Evolutionary conservation across 2,113 vertebrate species (phyloP).

Genomic region (Neomonachus schauinslandi): DNA sequence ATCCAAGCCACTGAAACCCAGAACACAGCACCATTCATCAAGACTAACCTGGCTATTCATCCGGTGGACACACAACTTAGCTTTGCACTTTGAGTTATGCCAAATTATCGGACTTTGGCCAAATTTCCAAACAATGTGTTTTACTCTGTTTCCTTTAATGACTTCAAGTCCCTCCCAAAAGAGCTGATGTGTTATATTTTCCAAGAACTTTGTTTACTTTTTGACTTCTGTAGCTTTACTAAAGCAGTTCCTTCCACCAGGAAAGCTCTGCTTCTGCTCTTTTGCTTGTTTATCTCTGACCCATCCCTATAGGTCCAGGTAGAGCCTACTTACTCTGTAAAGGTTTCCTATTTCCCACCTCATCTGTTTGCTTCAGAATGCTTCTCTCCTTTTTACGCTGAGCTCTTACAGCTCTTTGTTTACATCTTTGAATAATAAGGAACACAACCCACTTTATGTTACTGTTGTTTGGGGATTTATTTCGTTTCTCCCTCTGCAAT

Average conservation of each 20-base stretch:
- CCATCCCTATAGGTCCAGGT: background rate
- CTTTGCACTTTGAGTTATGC: background rate
- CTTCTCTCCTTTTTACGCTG: background rate
- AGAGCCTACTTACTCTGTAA: background rate
- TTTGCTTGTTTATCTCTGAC: background rate
- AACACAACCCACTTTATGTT: background rate
- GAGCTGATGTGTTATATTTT: background rate
- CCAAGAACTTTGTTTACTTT: background rate
- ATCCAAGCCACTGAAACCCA: background rate
- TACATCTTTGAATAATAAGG: background rate
- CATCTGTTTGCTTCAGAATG: background rate
- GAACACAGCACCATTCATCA: background rate
- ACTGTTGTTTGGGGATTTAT: background rate
- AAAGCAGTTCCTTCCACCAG: background rate
- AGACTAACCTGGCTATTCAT: background rate
- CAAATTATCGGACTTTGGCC: background rate
- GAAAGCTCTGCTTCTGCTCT: background rate
- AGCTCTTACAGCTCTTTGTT: background rate
- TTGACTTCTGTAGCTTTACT: background rate
- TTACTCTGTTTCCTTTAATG: background rate
- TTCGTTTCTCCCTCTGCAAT: background rate
- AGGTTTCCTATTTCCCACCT: background rate
- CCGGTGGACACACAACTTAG: background rate
- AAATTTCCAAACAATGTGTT: background rate
- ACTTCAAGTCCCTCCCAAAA: background rate